Base-by-base conservation (phyloP, 2,888 invertebrate species). In the Xestobium rufovillosum region DNA sequence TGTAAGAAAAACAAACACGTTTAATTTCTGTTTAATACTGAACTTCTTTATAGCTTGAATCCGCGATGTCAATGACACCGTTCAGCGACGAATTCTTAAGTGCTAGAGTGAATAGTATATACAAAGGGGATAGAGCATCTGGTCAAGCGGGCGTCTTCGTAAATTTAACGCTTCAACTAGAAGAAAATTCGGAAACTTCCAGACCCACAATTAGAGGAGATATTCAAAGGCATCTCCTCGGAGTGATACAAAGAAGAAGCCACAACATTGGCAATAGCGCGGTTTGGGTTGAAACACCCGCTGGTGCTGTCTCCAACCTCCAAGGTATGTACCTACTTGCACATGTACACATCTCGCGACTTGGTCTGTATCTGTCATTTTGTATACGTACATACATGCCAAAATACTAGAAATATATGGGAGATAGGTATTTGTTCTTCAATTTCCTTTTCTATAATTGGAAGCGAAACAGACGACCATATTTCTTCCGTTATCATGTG, bases 51-150 rank as follows among this genome's bases (percentile, higher is more conserved):
- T 60, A 91, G 90, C 76, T 92, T 57, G 88, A 89, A 63, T 89
- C 90, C 0, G 86, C 90, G 1, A 86, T 92, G 76, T 85, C 87
- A 0, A 88, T 90, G 84, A 91, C 91, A 0, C 87, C 88, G 0
- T 86, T 89, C 57, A 86, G 88, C 0, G 84, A 87, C 52, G 84
- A 86, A 52, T 91, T 88, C 60, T 76, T 91, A 59, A 81, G 83
- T 26, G 80, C 85, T 1, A 73, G 76, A 35, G 80, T 92, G 1
- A 90, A 89, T 59, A 76, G 77, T 9, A 78, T 91, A 4, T 86
- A 85, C 57, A 71, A 76, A 8, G 83, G 82, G 0, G 83, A 84
- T 42, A 70, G 78, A 8, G 71, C 72, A 32, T 71, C 75, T 46
- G 75, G 80, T 1, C 75, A 80, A 43, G 79, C 75, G 8, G 86